These are phyloP conservation scores for Eilema sororculum DNA, from an alignment of 2,888 invertebrate species.

Conservation along the genomic window DNA sequence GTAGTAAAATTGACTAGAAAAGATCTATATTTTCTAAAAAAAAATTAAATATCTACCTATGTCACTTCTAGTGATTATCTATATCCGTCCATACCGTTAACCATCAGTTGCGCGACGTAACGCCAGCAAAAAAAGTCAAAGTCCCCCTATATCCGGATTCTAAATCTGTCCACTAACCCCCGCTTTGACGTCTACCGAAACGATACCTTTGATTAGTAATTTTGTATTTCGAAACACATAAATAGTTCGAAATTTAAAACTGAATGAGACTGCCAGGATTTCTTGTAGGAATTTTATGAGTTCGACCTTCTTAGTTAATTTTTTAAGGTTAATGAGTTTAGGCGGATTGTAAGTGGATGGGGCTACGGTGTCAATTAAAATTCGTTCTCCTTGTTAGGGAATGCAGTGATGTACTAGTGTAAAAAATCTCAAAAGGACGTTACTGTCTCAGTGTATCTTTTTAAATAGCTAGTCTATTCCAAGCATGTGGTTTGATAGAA, in stretches of 20 bases:
- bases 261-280: slow-evolving; percentile 41
- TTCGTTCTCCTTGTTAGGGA: slow-evolving; percentile 5
- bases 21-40: too few species aligned
- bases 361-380: slow-evolving; percentile 13
- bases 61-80: slow-evolving; percentile 48
- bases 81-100: slow-evolving; percentile 43
- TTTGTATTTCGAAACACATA: slow-evolving; percentile 54
- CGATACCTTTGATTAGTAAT: slow-evolving; percentile 69
- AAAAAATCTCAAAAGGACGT: not conserved
- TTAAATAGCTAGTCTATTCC: slow-evolving; percentile 3
- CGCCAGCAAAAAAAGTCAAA: slow-evolving; percentile 67
- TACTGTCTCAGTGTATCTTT: not conserved
- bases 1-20: too few species aligned
- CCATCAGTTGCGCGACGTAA: slow-evolving; percentile 63
- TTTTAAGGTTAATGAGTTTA: slow-evolving; percentile 14
- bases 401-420: slow-evolving; percentile 8
- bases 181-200: slow-evolving; percentile 68
- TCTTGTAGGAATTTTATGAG: slow-evolving; percentile 38
- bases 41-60: too few species aligned
- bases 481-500: not conserved
- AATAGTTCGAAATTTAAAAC: slow-evolving; percentile 44
- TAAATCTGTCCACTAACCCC: slow-evolving; percentile 71
- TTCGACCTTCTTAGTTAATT: slow-evolving; percentile 29
- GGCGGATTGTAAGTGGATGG: slow-evolving; percentile 11
- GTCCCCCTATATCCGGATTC: slow-evolving; percentile 78